Evolutionary conservation across 1,140 invertebrate genomes (phyloP).

Genomic region (Drosophila novamexicana): DNA sequence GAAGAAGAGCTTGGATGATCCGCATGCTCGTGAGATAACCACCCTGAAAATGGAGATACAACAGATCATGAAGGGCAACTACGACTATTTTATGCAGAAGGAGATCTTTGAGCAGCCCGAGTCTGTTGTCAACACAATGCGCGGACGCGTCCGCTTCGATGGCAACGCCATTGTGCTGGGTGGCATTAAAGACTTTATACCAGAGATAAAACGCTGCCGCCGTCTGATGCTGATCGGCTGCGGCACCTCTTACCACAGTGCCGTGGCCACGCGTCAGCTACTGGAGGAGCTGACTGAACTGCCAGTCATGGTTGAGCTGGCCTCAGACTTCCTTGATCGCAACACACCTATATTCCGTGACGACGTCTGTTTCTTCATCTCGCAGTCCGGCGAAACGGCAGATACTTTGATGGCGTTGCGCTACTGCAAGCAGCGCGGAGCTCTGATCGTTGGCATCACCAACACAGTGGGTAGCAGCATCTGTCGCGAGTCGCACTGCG

Average conservation of each 20-base stretch:
- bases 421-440: conserved; percentile 98
- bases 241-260: conserved; percentile 99
- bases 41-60: conserved; percentile 99
- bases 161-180: conserved; percentile 87
- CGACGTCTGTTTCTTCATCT: conserved; percentile 99
- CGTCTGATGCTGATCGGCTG: conserved; percentile 98
- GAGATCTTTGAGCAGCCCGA: conserved; percentile 99
- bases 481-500: conserved; percentile 99
- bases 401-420: conserved; percentile 97
- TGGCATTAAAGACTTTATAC: conserved; percentile 95
- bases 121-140: conserved; percentile 99
- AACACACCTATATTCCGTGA: conserved; percentile 99
- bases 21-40: conserved; percentile 96
- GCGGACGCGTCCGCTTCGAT: conserved; percentile 97
- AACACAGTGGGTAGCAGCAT: conserved; percentile 96
- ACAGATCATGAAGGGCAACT: conserved; percentile 99
- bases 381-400: conserved; percentile 99
- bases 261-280: conserved; percentile 97
- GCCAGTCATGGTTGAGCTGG: conserved; percentile 99
- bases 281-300: conserved; percentile 99
- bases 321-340: conserved; percentile 99
- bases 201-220: conserved; percentile 98
- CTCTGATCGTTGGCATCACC: conserved; percentile 98
- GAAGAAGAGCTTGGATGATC: conserved; percentile 90
- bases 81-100: conserved; percentile 99